Evolutionary conservation across 2,113 vertebrate genomes (phyloP).

Genomic region (Stomatorhinus ivindoensis): DNA sequence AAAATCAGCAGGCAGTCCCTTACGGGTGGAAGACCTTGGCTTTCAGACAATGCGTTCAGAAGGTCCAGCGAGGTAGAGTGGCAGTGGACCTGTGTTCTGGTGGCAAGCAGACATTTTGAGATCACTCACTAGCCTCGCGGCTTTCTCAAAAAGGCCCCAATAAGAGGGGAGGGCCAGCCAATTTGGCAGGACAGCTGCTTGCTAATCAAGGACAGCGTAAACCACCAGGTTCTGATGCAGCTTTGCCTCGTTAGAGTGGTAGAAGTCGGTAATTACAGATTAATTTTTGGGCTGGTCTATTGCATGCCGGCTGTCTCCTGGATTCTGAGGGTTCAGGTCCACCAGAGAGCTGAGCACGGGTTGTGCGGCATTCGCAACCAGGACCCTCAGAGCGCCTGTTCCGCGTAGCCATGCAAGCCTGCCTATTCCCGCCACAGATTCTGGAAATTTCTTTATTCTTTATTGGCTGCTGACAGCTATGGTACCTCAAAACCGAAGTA

Average conservation of each 20-base stretch:
- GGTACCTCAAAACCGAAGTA: slow-evolving; percentile 81
- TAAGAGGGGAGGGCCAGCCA: slow-evolving; percentile 21
- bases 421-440: slow-evolving; percentile 87
- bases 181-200: slow-evolving; percentile 27
- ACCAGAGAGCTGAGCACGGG: not conserved
- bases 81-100: not conserved
- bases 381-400: not conserved
- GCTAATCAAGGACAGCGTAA: slow-evolving; percentile 3
- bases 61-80: not conserved
- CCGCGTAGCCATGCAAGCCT: slow-evolving; percentile 27
- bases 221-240: slow-evolving; percentile 22
- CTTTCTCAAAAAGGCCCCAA: not conserved
- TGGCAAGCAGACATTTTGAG: not conserved
- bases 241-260: slow-evolving; percentile 53
- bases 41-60: not conserved
- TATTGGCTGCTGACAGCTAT: slow-evolving; percentile 78
- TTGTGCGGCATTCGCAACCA: not conserved
- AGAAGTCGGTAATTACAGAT: slow-evolving; percentile 61
- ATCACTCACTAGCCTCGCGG: not conserved
- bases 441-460: slow-evolving; percentile 85
- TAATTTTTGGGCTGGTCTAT: slow-evolving; percentile 59
- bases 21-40: not conserved
- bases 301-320: slow-evolving; percentile 46
- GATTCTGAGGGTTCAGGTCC: slow-evolving; percentile 41
- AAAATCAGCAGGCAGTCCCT: not conserved